Evolutionary conservation across 1,140 invertebrate genomes (phyloP).

Genomic region (Cotesia vestalis): DNA sequence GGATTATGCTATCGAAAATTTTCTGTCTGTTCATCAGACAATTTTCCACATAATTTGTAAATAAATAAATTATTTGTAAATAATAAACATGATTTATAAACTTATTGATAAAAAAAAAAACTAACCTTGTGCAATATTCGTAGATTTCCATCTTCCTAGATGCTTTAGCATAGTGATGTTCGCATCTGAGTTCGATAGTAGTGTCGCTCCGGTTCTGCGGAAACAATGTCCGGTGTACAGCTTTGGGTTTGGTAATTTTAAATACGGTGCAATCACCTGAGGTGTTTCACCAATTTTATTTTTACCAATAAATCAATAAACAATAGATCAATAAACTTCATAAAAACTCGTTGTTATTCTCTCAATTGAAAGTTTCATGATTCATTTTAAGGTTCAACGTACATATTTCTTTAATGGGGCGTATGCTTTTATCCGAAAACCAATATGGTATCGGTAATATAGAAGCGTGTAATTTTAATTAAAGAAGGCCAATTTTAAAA

Average conservation of each 20-base stretch:
- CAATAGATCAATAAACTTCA: no score
- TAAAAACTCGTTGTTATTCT: no score
- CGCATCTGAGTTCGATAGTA: constrained; percentile 30
- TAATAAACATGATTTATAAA: no score
- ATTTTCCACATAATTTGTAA: background rate
- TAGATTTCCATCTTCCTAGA: constrained; percentile 31
- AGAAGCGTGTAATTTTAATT: no score
- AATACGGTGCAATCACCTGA: constrained; percentile 11
- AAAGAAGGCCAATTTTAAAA: no score
- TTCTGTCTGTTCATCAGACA: background rate
- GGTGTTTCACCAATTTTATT: constrained; percentile 32
- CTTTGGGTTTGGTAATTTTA: constrained; percentile 27
- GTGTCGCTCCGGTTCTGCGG: constrained; percentile 32
- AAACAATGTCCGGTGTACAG: constrained; percentile 33
- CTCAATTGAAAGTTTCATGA: no score
- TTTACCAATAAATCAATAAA: no score
- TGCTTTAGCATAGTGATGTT: constrained; percentile 28
- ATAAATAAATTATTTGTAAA: background rate
- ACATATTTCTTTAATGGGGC: no score
- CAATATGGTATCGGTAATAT: no score
- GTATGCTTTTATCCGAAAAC: no score
- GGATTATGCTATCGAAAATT: background rate
- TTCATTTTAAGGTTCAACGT: no score
- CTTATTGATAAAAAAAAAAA: no score
- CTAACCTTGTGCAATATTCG: constrained; percentile 20